A percentile compares a stretch with the other conserved stretches of the same genome.
These are phyloP conservation scores for Drosophila ustulata DNA, from an alignment of 2,888 invertebrate genomes.

Conservation along the genomic window DNA sequence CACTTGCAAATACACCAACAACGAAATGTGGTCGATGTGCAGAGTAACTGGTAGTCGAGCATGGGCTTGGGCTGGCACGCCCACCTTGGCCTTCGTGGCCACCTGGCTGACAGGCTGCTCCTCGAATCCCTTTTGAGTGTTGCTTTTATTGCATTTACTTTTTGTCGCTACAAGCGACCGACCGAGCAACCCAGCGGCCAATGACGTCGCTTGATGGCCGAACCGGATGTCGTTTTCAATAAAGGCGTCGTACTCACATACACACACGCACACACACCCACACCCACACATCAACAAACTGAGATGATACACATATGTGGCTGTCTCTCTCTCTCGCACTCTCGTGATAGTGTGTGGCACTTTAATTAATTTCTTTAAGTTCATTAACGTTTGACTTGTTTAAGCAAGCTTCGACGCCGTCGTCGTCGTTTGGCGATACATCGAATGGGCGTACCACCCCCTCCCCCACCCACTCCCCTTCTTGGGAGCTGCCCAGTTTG, in stretches of 20 bases:
- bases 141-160: conserved; percentile 77
- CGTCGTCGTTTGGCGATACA: conserved; percentile 49
- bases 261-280: conserved; percentile 6
- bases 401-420: conserved; percentile 46
- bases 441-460: conserved; percentile 57
- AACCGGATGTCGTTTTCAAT: conserved; percentile 78
- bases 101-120: background rate
- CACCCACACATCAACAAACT: background rate
- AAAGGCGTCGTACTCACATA: conserved; percentile 59
- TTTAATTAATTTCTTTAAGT: conserved; percentile 81
- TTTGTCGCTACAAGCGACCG: conserved; percentile 33
- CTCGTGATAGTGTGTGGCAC: conserved; percentile 47
- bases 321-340: conserved; percentile 17
- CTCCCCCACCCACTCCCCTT: background rate
- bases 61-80: background rate
- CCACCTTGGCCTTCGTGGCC: background rate
- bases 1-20: too few species aligned
- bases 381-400: conserved; percentile 80
- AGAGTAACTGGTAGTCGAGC: background rate
- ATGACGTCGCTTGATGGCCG: conserved; percentile 60
- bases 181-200: conserved; percentile 41
- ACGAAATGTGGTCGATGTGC: background rate
- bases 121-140: conserved; percentile 42
- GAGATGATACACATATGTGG: conserved; percentile 26
- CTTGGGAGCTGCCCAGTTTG: conserved; percentile 33